Evolutionary conservation across 2,797 vertebrate genomes (phyloP), one percentile per base, ranked within the genome.

Genomic region (Gambusia yucatana): DNA sequence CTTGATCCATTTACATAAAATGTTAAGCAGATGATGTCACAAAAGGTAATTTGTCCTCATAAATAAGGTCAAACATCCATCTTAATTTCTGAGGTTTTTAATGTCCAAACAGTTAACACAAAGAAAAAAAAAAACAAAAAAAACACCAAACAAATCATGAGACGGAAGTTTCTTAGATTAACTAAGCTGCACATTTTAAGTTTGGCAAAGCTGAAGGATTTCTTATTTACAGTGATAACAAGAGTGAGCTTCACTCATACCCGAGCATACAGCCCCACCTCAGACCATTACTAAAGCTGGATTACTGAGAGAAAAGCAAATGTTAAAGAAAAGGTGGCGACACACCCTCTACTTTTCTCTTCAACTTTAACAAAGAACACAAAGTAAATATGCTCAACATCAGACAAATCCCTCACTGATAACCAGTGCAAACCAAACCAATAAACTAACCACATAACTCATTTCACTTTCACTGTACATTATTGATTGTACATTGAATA

Each of bases 231-330:
- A 77, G 77, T 85, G n/a, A 83, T 20, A 91, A 88, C 46, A 78
- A 33, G 13, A 41, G 55, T 76, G 65, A 55, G 88, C 84, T 91
- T 92, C 93, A 82, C 87, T 89, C 86, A 82, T 78, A 89, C 81
- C 61, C 77, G 83, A 84, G 72, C 78, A 78, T 48, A 75, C 80
- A 80, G 84, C 90, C 87, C 87, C 92, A 81, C 95, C 93, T 93
- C 90, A 75, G 79, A 83, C 83, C 87, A 87, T 77, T 88, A 91
- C 86, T 90, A 77, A 84, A 89, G 67, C 41, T 4, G 76, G 90
- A 93, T 92, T 89, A 88, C 76, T 28, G 85, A 81, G 77, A 84
- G 73, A 84, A 90, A 88, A 89, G 83, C 80, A 93, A 94, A 92
- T 86, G 82, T 91, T 87, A 79, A 78, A 78, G 57, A 92, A 82